Evolutionary conservation across 2,113 vertebrate genomes (phyloP).

Genomic region (Sylvilagus bachmani): DNA sequence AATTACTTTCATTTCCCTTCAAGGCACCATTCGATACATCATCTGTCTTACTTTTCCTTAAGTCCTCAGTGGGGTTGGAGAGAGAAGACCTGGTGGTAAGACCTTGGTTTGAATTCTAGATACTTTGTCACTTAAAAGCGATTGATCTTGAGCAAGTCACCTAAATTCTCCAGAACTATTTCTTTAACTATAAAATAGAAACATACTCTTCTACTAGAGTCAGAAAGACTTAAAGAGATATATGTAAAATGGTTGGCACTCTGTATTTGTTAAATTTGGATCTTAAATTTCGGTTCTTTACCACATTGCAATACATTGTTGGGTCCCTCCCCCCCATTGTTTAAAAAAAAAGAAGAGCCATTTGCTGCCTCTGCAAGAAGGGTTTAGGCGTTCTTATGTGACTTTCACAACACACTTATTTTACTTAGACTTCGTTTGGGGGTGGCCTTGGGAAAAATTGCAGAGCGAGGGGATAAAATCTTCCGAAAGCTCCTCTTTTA

Average conservation of each 20-base stretch:
- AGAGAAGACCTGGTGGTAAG: not conserved
- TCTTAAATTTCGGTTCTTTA: not conserved
- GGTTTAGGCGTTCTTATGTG: not conserved
- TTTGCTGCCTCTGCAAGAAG: not conserved
- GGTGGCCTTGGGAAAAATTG: not conserved
- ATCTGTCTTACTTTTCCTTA: not conserved
- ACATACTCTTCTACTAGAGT: not conserved
- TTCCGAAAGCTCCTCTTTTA: not conserved
- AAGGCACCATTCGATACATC: not conserved
- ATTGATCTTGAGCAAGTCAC: not conserved
- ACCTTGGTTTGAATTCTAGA: not conserved
- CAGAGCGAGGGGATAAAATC: not conserved
- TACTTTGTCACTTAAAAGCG: not conserved
- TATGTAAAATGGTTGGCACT: constrained; percentile 17
- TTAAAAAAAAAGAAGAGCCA: not conserved
- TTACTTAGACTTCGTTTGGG: not conserved
- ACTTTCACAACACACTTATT: not conserved
- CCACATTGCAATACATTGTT: not conserved
- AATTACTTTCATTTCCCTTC: constrained; percentile 13
- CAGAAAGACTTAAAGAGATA: not conserved
- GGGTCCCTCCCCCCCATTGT: not conserved
- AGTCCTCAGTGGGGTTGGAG: not conserved
- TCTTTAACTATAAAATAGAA: constrained; percentile 11
- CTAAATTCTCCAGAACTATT: not conserved
- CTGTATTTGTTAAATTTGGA: not conserved